Evolutionary conservation across 2,797 vertebrate genomes (phyloP), one percentile per base, ranked within the genome.

Genomic region (Kryptolebias ocellatus): DNA sequence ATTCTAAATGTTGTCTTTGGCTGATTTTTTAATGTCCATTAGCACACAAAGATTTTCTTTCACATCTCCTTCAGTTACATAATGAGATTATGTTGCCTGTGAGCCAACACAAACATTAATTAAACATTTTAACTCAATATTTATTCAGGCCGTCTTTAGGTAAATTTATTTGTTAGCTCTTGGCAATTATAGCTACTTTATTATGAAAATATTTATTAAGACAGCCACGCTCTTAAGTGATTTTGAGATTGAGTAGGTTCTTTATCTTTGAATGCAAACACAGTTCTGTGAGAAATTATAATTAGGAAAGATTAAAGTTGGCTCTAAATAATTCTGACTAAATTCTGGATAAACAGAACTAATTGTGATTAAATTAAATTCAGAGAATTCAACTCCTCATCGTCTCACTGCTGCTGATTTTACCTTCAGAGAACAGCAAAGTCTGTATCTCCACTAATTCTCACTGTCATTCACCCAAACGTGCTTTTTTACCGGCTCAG

Each of bases 401-500:
- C 37, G 5, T 20, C 45, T 15, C 10, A n/a, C 17, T 28, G 20
- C 9, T 52, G 9, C 24, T 24, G 20, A 24, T 24, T 63, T 45
- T 18, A 18, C 11, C 51, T 9, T 20, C 37, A 53, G 20, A 54
- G 52, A 50, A 17, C 31, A 16, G 4, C 47, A 12, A 53, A 24
- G 17, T 49, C 47, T 11, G 17, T 54, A 56, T 28, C 24, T 45
- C 14, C 8, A 14, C 53, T 24, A 14, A 20, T 29, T 4, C 15
- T n/a, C n/a, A 14, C 0, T 3, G 17, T 52, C n/a, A 7, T 2
- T 64, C 61, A 57, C 54, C 50, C 65, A 63, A 53, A 65, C 72
- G 37, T 67, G 45, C 24, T 0, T 37, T 53, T 64, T 24, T 24
- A 58, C 37, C 20, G 12, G 17, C 1, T 16, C 14, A 18, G 7